These are phyloP conservation scores for Clarias fuscus DNA, from an alignment of 2,797 vertebrate genomes.

Conservation along the genomic window DNA sequence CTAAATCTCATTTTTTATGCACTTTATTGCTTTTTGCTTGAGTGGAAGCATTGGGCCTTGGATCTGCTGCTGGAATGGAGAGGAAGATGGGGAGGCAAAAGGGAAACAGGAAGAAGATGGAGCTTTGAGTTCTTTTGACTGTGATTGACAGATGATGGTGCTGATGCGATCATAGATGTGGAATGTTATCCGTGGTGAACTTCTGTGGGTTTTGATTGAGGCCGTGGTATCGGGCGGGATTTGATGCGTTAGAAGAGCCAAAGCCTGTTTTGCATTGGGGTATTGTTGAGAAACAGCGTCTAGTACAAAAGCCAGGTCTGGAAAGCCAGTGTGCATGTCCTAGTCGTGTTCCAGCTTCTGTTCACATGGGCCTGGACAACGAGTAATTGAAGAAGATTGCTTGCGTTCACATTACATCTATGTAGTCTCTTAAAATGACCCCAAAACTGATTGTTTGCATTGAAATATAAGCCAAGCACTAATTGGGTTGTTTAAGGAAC, in stretches of 20 bases:
- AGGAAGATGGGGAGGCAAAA: not conserved
- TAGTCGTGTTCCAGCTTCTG: not conserved
- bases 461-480: not conserved
- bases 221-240: not conserved
- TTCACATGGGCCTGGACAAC: not conserved
- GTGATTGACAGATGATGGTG: not conserved
- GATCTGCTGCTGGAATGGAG: conserved; percentile 30
- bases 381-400: not conserved
- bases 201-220: not conserved
- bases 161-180: not conserved
- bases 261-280: not conserved
- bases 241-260: not conserved
- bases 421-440: not conserved
- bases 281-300: not conserved
- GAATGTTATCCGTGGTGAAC: not conserved
- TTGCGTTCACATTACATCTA: not conserved
- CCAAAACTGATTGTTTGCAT: not conserved
- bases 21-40: conserved; percentile 58
- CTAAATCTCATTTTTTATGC: conserved; percentile 56
- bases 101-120: not conserved
- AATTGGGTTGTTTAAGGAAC: not conserved
- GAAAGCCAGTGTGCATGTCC: not conserved
- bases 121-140: conserved; percentile 6
- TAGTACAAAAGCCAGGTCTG: not conserved
- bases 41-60: not conserved